A percentile compares a stretch with the other conserved stretches of the same genome.
These are phyloP conservation scores for Apodemus agrarius DNA, from an alignment of 2,797 vertebrate genomes.

Conservation along the genomic window DNA sequence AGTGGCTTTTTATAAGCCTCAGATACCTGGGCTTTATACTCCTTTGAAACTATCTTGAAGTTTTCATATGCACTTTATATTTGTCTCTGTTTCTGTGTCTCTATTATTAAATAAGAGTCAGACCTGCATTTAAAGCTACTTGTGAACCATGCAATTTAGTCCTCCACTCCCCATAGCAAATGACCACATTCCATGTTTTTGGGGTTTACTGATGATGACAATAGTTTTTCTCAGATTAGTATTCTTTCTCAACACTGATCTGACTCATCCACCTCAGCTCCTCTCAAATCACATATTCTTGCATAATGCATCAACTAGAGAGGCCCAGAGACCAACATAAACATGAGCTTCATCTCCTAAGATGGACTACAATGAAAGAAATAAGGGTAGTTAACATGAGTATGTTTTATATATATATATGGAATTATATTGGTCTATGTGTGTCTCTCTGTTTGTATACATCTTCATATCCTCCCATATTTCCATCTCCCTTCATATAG, in stretches of 20 bases:
- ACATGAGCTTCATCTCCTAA: conserved; percentile 17
- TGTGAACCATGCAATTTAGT: conserved; percentile 37
- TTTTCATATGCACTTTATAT: conserved; percentile 34
- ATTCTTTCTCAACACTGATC: not conserved
- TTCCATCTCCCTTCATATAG: not conserved
- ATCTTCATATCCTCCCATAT: not conserved
- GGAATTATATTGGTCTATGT: not conserved
- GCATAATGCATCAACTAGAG: not conserved
- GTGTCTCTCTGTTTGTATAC: not conserved
- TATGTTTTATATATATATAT: not conserved
- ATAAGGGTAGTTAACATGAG: not conserved
- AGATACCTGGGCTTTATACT: conserved; percentile 42
- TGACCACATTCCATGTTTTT: not conserved
- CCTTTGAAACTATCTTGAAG: conserved; percentile 27
- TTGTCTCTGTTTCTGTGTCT: conserved; percentile 20
- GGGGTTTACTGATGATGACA: conserved; percentile 38
- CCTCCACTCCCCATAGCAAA: not conserved
- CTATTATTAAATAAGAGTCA: conserved; percentile 30
- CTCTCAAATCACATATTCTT: not conserved
- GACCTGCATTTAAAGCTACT: conserved; percentile 26
- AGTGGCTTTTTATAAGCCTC: conserved; percentile 33
- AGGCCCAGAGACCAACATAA: not conserved
- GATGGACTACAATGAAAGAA: not conserved
- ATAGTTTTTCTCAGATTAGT: conserved; percentile 20
- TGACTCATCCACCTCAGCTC: not conserved